These are phyloP conservation scores for Bujurquina vittata DNA, from an alignment of 2,113 vertebrate species.

Conservation along the genomic window DNA sequence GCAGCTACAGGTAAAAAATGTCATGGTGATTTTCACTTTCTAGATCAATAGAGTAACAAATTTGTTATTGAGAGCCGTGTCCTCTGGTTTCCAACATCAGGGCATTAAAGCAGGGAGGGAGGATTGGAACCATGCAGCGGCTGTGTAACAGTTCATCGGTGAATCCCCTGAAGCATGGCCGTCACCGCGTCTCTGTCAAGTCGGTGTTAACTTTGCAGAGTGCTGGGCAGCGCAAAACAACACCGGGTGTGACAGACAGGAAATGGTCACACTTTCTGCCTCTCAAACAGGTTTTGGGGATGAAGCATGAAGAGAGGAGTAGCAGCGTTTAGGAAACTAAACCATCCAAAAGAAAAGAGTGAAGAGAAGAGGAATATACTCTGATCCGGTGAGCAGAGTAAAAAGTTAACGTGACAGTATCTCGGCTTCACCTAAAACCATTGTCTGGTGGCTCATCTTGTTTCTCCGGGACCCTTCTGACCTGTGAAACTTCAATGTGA, in stretches of 20 bases:
- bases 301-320: background rate
- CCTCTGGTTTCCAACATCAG: background rate
- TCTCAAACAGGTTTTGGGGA: slow-evolving; percentile 1
- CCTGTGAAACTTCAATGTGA: background rate
- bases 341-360: background rate
- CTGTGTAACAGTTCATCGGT: background rate
- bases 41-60: background rate
- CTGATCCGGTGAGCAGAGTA: background rate
- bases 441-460: background rate
- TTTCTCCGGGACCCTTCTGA: background rate
- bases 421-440: background rate
- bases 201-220: background rate
- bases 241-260: background rate
- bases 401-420: background rate
- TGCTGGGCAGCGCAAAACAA: background rate
- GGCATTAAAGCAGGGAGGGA: background rate
- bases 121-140: background rate
- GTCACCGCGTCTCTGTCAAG: background rate
- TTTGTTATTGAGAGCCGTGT: background rate
- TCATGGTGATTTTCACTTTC: background rate
- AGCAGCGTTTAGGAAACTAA: slow-evolving; percentile 1
- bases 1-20: background rate
- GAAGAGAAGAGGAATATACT: background rate
- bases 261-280: background rate
- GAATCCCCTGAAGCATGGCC: background rate